Base-by-base conservation (phyloP, 2,888 invertebrate species). In the Parapristionchus giblindavisi region DNA sequence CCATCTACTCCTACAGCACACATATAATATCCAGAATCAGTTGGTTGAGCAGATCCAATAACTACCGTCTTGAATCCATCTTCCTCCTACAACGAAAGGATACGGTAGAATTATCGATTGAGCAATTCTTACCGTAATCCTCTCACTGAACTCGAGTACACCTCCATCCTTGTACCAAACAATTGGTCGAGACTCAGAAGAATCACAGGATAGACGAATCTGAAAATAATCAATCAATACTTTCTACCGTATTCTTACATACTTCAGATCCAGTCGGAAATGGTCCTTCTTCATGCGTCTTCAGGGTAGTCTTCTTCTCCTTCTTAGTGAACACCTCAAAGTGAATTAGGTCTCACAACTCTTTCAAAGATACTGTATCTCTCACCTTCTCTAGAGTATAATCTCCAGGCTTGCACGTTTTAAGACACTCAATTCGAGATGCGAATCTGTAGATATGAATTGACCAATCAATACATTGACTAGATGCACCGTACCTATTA, bases 111-210 rank as follows among this genome's bases (percentile, higher is more conserved):
- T 5, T 6, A 14, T 52, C 5, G n/a, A 4, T 4, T 52, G 5
- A 1, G 36, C 52, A 29, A 56, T 24, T 27, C 58, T 34, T 29
- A 66, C 77, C 34, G 75, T 76, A 65, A 81, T 76, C 51, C 81
- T 66, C 1, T 75, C 71, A 36, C 76, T 77, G 74, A 83, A 81
- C 52, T 78, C 76, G 14, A 83, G 68, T n/a, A 83, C 56, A 32
- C 77, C 72, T 29, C 81, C 81, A 52, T 83, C 78, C 75, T 83
- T 83, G 80, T 81, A 83, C 83, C 83, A 83, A 24, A 81, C 73
- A 38, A 82, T 78, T 8, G 82, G 82, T 6, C 71, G 34, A 5
- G 78, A 63, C 24, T 78, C 81, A 36, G 78, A 65, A 36, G 79
- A 77, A 60, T 81, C 78, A 75, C 83, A 83, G 0, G 76, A 71